Conservation (phyloP, 2,113 vertebrate species). For the Columba janthina region DNA sequence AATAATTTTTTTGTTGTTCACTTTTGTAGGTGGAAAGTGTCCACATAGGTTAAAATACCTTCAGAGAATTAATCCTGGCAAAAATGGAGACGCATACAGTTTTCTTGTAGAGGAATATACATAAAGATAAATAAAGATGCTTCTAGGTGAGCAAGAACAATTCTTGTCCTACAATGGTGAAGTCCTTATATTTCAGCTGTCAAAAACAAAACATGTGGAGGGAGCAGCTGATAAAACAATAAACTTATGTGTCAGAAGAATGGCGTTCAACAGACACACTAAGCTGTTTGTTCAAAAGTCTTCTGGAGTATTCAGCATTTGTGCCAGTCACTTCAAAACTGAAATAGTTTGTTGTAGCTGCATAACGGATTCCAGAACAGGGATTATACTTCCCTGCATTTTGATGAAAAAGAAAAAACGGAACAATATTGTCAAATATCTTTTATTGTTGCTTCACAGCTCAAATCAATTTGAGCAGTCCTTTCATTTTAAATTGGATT, state of each 20-base stretch:
- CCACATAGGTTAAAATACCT: neutral
- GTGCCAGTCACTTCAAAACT: constrained; percentile 25
- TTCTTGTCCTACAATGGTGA: constrained; percentile 81
- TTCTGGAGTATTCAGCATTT: constrained; percentile 62
- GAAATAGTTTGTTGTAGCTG: constrained; percentile 78
- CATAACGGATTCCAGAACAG: constrained; percentile 73
- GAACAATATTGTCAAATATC: constrained; percentile 70
- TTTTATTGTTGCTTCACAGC: constrained; percentile 76
- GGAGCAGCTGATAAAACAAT: neutral
- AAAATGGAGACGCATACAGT: neutral
- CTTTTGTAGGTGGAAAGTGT: constrained; percentile 43
- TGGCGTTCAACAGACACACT: constrained; percentile 72
- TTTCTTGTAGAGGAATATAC: neutral
- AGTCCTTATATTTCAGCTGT: constrained; percentile 79
- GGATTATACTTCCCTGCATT: constrained; percentile 78
- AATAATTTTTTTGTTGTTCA: neutral
- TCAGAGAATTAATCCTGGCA: neutral
- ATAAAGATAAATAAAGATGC: constrained; percentile 32
- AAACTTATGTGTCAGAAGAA: constrained; percentile 72
- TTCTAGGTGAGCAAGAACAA: constrained; percentile 38
- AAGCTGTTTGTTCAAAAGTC: constrained; percentile 76
- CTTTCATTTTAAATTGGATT: constrained; percentile 79
- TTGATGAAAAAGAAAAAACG: constrained; percentile 69
- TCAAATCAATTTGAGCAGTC: constrained; percentile 73
- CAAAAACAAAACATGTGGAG: neutral